Evolutionary conservation across 2,797 vertebrate genomes (phyloP), one percentile per base, ranked within the genome.

Genomic region (Nyctibius grandis): DNA sequence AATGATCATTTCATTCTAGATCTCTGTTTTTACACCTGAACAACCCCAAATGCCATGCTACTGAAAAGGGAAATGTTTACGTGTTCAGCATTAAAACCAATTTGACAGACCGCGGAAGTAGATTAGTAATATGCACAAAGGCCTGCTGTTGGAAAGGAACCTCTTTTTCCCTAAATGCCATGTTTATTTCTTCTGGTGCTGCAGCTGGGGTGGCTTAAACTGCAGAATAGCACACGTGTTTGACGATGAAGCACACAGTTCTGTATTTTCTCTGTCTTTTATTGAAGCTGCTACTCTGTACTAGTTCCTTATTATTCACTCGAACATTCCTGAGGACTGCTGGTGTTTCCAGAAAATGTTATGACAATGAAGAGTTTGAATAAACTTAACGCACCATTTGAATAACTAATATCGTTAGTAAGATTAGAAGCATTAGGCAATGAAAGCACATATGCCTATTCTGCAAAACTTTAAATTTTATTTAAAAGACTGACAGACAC

Each of bases 1-100:
- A 94, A 44, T 42, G 6, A 48, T 73, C 6, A 15, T 84, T 89
- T 85, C 31, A 82, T 86, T 88, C 45, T 81, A 98, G 98, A 97
- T 98, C 72, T 98, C 97, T 97, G 98, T 98, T 98, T n/a, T 97
- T 98, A 96, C 97, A 98, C 94, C 89, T 98, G 72, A 98, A 98
- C 48, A 94, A 98, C 42, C 96, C 98, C 2, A 96, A 97, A 45
- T 98, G 97, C 60, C 97, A 96, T 2, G 98, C 98, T 15, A 90
- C 89, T 28, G 96, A 98, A 97, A 97, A 97, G 7, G 97, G 92
- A 56, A 96, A 97, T 16, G 82, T 97, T 89, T 98, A 98, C 5
- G 86, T 98, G 53, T 98, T 98, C 97, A 98, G 94, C 96, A 98
- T 98, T 65, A 98, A 97, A 96, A 98, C 82, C 1, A 98, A 98